Percentiles rank a stretch among this genome's conserved stretches.
phyloP scores from a whole-genome alignment of 2,797 vertebrate species.

The Esox masquinongy region DNA sequence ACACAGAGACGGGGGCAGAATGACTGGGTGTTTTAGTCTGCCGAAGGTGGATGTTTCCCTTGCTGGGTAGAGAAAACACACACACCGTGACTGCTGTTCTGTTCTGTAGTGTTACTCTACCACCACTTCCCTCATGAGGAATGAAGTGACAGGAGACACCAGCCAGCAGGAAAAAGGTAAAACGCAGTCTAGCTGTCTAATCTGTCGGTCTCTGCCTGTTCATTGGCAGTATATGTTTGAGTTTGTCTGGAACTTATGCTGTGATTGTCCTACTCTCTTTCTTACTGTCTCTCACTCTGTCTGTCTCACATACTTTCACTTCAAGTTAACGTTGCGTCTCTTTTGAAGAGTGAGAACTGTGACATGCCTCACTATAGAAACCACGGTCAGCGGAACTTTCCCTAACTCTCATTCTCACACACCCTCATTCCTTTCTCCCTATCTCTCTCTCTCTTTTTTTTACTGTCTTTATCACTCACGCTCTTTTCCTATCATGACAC shows the following conservation, averaged over 20 bases:
- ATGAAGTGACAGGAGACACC: constrained; percentile 27
- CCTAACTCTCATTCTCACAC: background rate
- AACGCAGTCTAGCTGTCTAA: constrained; percentile 11
- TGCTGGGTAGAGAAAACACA: constrained; percentile 1
- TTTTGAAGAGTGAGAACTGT: no score
- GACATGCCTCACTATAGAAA: background rate
- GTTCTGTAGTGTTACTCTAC: background rate
- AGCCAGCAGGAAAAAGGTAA: constrained; percentile 43
- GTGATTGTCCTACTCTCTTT: background rate
- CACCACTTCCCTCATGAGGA: constrained; percentile 29
- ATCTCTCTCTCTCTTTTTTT: constrained; percentile 1
- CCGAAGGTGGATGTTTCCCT: constrained; percentile 5
- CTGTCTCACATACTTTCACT: no score
- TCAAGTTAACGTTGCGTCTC: no score
- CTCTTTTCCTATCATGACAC: background rate
- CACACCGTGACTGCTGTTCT: constrained; percentile 11
- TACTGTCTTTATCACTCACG: background rate
- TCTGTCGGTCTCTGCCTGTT: background rate
- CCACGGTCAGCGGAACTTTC: background rate
- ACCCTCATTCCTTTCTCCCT: background rate
- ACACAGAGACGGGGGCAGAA: constrained; percentile 1
- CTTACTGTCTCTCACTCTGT: background rate
- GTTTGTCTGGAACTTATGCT: background rate
- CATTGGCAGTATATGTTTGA: background rate
- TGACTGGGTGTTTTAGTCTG: constrained; percentile 14